A percentile compares a stretch with the other conserved stretches of the same genome.
phyloP scores from a whole-genome alignment of 2,888 invertebrate genomes.

The Aspidiotus destructor region DNA sequence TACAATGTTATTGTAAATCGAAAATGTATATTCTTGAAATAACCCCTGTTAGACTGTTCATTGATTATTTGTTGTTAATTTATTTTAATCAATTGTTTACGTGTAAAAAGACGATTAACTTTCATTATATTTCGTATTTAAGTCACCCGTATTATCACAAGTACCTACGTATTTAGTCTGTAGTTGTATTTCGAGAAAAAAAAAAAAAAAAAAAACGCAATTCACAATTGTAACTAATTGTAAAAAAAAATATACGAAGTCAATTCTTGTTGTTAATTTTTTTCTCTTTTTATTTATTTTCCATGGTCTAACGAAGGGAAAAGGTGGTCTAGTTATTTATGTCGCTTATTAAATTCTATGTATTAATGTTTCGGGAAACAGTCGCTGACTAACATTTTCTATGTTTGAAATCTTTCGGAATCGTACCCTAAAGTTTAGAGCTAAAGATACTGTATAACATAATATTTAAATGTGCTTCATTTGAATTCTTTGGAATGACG shows the following conservation, averaged over 20 bases:
- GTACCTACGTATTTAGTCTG: too few relatives aligned
- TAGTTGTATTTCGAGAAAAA: too few relatives aligned
- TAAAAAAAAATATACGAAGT: slow-evolving; percentile 20
- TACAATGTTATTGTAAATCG: neutral
- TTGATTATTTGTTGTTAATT: slow-evolving; percentile 6
- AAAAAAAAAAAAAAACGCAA: slow-evolving; percentile 20
- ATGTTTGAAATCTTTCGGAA: too few relatives aligned
- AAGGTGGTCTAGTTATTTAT: too few relatives aligned
- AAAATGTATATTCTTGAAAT: neutral
- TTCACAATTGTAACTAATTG: slow-evolving; percentile 32
- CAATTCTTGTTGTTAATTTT: neutral
- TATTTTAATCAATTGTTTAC: slow-evolving; percentile 16
- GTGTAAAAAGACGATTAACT: slow-evolving; percentile 21
- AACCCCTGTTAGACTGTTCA: slow-evolving; percentile 12
- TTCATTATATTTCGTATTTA: slow-evolving; percentile 25
- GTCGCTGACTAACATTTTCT: too few relatives aligned
- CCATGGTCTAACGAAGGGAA: too few relatives aligned
- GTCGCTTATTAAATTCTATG: too few relatives aligned
- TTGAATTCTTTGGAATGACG: too few relatives aligned
- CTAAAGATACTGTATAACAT: too few relatives aligned
- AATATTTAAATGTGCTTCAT: too few relatives aligned
- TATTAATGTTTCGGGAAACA: too few relatives aligned
- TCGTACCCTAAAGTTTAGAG: too few relatives aligned
- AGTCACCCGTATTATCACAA: slow-evolving; percentile 25
- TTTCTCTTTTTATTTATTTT: neutral